phyloP scores from a whole-genome alignment of 2,888 invertebrate genomes.

The Andrena camellia region DNA sequence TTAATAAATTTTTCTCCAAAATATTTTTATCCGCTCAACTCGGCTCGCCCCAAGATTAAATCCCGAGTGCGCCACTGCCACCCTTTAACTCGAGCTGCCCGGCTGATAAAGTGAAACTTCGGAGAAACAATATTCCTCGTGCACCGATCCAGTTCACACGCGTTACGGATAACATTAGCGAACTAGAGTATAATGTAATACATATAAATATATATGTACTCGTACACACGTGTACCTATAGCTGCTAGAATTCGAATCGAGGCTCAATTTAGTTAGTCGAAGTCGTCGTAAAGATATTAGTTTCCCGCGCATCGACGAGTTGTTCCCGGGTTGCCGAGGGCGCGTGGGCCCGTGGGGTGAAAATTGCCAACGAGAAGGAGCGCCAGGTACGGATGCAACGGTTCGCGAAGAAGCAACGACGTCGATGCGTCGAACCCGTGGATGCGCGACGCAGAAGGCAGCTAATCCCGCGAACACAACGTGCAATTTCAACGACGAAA shows the following conservation, averaged over 20 bases:
- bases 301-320: conserved; percentile 28
- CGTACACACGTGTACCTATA: conserved; percentile 52
- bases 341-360: neutral
- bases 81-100: neutral
- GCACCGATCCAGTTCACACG: neutral
- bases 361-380: neutral
- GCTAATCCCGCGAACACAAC: conserved; percentile 16
- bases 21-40: too few species aligned
- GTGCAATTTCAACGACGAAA: conserved; percentile 32
- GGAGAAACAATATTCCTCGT: neutral
- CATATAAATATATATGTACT: conserved; percentile 28
- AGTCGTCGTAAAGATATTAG: conserved; percentile 32
- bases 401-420: too few species aligned
- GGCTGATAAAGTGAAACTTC: neutral
- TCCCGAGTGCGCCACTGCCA: too few species aligned
- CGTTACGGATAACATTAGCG: conserved; percentile 11
- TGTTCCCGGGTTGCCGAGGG: conserved; percentile 4
- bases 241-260: conserved; percentile 79
- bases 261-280: conserved; percentile 82
- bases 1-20: too few species aligned
- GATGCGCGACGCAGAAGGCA: conserved; percentile 20
- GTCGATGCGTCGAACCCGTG: conserved; percentile 2
- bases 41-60: too few species aligned
- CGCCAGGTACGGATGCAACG: neutral
- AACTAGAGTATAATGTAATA: conserved; percentile 34